These are phyloP conservation scores for Leptopilina drosophilae DNA, from an alignment of 2,888 invertebrate species.

Conservation along the genomic window DNA sequence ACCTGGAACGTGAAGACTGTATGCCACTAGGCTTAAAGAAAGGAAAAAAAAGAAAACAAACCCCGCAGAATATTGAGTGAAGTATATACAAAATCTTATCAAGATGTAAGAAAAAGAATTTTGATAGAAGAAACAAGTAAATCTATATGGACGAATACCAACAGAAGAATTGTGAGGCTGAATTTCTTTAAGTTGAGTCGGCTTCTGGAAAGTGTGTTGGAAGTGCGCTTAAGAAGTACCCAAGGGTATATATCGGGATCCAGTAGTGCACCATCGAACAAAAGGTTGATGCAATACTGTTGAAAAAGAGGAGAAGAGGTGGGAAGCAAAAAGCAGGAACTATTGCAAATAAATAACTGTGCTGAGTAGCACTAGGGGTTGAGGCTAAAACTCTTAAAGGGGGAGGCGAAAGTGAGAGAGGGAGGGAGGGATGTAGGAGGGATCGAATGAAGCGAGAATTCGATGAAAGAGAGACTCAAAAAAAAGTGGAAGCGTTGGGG, in stretches of 20 bases:
- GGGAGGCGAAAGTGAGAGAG: background rate
- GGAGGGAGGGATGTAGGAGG: slow-evolving; percentile 15
- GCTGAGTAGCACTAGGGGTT: slow-evolving; percentile 40
- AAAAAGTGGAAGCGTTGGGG: slow-evolving; percentile 26
- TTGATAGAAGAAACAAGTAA: background rate
- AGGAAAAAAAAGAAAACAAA: too few relatives aligned
- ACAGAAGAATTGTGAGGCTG: slow-evolving; percentile 21
- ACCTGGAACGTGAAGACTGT: too few relatives aligned
- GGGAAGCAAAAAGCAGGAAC: slow-evolving; percentile 56
- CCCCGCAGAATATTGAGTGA: too few relatives aligned
- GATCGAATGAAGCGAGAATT: slow-evolving; percentile 33
- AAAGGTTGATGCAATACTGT: slow-evolving; percentile 50
- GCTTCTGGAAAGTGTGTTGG: background rate
- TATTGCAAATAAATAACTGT: slow-evolving; percentile 64
- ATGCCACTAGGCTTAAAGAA: too few relatives aligned
- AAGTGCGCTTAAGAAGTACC: slow-evolving; percentile 29
- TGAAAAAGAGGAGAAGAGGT: background rate
- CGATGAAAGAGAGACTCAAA: slow-evolving; percentile 45
- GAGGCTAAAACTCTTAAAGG: background rate
- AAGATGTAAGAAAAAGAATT: background rate
- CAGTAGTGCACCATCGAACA: slow-evolving; percentile 46
- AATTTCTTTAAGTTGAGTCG: slow-evolving; percentile 21
- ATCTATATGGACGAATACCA: slow-evolving; percentile 18
- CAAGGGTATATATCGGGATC: slow-evolving; percentile 31
- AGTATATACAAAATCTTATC: too few relatives aligned